These are phyloP conservation scores for Gadus chalcogrammus DNA, from an alignment of 2,113 vertebrate species.

Conservation along the genomic window DNA sequence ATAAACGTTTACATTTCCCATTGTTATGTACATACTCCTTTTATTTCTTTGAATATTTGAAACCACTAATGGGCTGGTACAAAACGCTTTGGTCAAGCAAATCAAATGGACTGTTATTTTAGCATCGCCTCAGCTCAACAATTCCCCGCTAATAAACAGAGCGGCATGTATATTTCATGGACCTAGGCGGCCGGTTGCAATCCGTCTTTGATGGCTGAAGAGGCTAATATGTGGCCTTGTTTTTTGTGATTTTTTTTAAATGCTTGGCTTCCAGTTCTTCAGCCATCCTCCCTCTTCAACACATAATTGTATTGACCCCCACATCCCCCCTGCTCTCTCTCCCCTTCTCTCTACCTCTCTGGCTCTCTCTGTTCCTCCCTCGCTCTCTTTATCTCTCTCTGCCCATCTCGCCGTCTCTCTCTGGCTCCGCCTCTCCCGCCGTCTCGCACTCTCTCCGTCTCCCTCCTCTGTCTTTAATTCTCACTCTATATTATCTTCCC, in stretches of 20 bases:
- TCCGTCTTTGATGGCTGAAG: conserved; percentile 31
- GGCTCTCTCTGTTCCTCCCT: too few species aligned
- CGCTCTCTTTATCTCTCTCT: too few species aligned
- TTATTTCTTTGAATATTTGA: conserved; percentile 9
- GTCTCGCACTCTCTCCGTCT: too few species aligned
- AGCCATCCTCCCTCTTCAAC: conserved; percentile 27
- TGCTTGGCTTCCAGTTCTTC: conserved; percentile 39
- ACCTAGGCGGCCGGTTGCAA: conserved; percentile 24
- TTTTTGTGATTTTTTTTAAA: conserved; percentile 45
- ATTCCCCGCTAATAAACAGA: conserved; percentile 40
- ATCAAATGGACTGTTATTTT: too few species aligned
- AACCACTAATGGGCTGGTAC: too few species aligned
- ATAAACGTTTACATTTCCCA: conserved; percentile 2
- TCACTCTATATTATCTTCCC: too few species aligned
- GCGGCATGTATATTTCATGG: conserved; percentile 53
- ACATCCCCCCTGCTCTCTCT: conserved; percentile 35
- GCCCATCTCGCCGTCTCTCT: too few species aligned
- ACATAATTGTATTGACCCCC: conserved; percentile 46
- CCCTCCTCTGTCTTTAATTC: too few species aligned
- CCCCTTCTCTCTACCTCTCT: too few species aligned
- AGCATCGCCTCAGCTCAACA: conserved; percentile 2
- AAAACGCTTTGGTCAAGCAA: too few species aligned
- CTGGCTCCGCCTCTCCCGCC: too few species aligned
- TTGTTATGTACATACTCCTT: conserved; percentile 15
- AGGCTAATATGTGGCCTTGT: conserved; percentile 45